Evolutionary conservation across 2,113 vertebrate species (phyloP), one percentile per base, ranked within the genome.

Genomic region (Mormyrus lacerda): DNA sequence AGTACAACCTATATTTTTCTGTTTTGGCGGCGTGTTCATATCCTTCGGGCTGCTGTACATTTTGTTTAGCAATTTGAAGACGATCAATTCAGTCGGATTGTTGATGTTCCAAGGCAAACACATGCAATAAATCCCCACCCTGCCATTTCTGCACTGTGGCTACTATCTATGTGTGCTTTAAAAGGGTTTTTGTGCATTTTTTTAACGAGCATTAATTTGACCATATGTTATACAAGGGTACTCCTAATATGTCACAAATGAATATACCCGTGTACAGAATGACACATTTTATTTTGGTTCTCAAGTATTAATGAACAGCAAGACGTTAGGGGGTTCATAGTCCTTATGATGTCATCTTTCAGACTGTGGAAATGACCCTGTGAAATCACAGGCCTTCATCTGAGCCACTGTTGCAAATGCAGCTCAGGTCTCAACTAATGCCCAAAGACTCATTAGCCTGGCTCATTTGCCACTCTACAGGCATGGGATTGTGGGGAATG

Each of bases 401-500:
- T 42, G 73, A 79, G 6, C 35, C 31, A 15, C 10, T 10, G 1
- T 31, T 79, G 42, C 35, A 76, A 42, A 39, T 6, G 35, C 35
- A 19, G 35, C 35, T 79, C 83, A 50, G 50, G 5, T 50, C 10
- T 47, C 44, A 47, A 69, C 19, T 35, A n/a, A 45, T 11, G 10
- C 24, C 21, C 24, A 31, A 8, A n/a, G 45, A 24, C 45, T 51
- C n/a, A 48, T 51, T 51, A 51, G 24, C 10, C 83, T 85, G 83
- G 83, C 10, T 73, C 69, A 35, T 31, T 73, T 31, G 31, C 31
- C 15, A 19, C 35, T 69, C 2, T 24, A 31, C 27, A 53, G 48
- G 15, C 47, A 88, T 48, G 87, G 83, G 84, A 90, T 53, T 47
- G 58, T 91, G 89, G 89, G 89, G 35, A 65, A 0, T 83, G 48